These are phyloP conservation scores for Leucozona laternaria DNA, from an alignment of 2,888 invertebrate species.

Conservation along the genomic window DNA sequence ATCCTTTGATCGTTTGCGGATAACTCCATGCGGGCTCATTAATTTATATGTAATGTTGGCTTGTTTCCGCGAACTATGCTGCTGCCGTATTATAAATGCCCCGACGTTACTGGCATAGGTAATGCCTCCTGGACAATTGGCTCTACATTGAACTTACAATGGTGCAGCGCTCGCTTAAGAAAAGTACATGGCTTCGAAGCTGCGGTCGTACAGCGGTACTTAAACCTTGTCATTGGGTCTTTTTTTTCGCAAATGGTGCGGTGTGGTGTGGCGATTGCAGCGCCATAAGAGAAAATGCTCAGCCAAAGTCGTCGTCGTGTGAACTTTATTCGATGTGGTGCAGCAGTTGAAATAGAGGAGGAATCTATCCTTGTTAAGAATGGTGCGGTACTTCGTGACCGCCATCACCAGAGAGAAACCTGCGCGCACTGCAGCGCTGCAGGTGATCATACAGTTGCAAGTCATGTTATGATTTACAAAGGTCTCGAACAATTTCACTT, in stretches of 20 bases:
- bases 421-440: conserved; percentile 70
- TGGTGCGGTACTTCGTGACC: conserved; percentile 66
- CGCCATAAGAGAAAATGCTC: conserved; percentile 54
- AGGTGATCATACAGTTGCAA: conserved; percentile 72
- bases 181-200: conserved; percentile 34
- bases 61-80: conserved; percentile 74
- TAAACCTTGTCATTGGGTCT: conserved; percentile 66
- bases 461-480: conserved; percentile 73
- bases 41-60: conserved; percentile 72
- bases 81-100: conserved; percentile 69
- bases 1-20: conserved; percentile 72
- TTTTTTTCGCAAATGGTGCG: conserved; percentile 34
- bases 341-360: conserved; percentile 27
- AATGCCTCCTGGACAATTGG: conserved; percentile 68
- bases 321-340: conserved; percentile 62
- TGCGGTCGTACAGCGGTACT: conserved; percentile 70
- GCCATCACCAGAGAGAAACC: conserved; percentile 58
- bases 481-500: conserved; percentile 72
- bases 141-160: conserved; percentile 69
- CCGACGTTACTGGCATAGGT: conserved; percentile 69
- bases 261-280: conserved; percentile 40
- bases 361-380: conserved; percentile 38
- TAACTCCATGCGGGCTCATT: conserved; percentile 72
- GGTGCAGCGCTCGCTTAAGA: conserved; percentile 30
- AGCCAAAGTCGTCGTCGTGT: conserved; percentile 61